Conservation (phyloP, 2,113 vertebrate genomes). For the Phalacrocorax carbo region DNA sequence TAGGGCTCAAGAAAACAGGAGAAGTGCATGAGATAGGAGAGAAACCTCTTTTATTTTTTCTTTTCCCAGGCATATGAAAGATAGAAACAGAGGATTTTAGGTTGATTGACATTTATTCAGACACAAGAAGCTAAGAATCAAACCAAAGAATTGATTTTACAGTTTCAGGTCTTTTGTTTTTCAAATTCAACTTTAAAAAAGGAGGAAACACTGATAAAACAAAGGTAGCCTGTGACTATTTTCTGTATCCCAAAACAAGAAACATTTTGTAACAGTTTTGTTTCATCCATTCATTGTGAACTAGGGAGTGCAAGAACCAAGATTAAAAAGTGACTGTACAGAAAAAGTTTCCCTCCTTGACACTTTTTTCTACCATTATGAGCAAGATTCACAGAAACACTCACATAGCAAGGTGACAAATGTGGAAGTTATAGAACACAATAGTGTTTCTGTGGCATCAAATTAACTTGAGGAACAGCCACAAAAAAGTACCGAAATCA, state of each 20-base stretch:
- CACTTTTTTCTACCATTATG: not conserved
- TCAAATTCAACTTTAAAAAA: not conserved
- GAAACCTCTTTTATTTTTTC: not conserved
- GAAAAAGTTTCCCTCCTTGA: not conserved
- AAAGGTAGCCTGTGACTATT: not conserved
- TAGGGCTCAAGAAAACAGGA: not conserved
- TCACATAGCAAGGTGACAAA: not conserved
- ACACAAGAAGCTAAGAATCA: conserved; percentile 10
- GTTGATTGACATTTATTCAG: conserved; percentile 50
- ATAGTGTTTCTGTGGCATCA: not conserved
- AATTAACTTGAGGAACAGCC: not conserved
- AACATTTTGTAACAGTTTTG: not conserved
- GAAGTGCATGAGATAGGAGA: not conserved
- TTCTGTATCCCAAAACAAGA: not conserved
- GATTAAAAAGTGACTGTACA: not conserved
- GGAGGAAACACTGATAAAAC: conserved; percentile 22
- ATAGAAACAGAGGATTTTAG: not conserved
- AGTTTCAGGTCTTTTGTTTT: not conserved
- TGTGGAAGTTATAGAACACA: not conserved
- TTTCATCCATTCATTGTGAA: not conserved
- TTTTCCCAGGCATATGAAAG: conserved; percentile 23
- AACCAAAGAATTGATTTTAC: conserved; percentile 1
- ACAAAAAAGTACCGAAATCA: not conserved
- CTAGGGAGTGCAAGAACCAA: not conserved
- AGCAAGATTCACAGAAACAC: not conserved